A percentile compares a stretch with the other conserved stretches of the same genome.
Evolutionary conservation across 2,113 vertebrate species (phyloP).

Genomic region (Stomatorhinus ivindoensis): DNA sequence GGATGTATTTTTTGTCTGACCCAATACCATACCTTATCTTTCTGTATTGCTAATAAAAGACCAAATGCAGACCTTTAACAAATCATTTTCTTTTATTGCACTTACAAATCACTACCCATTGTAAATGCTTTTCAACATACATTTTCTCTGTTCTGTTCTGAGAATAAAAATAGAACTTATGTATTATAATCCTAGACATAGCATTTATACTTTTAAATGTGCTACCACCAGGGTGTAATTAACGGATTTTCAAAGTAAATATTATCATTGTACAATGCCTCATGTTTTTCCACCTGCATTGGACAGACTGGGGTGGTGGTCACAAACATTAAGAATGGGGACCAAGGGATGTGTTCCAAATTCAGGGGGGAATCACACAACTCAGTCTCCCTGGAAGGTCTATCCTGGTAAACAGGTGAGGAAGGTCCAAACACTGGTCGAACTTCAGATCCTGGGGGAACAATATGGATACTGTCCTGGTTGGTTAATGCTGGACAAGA

Average conservation of each 20-base stretch:
- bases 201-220: not conserved
- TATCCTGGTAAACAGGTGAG: not conserved
- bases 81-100: not conserved
- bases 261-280: not conserved
- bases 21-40: not conserved
- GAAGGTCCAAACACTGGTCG: not conserved
- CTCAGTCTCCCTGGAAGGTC: not conserved
- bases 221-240: not conserved
- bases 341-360: not conserved
- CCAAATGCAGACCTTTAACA: not conserved
- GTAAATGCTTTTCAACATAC: not conserved
- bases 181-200: not conserved
- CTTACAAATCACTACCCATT: not conserved
- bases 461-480: not conserved
- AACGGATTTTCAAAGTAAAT: not conserved
- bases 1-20: not conserved
- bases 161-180: not conserved
- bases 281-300: too few species aligned
- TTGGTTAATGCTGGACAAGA: not conserved
- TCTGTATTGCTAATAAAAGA: not conserved
- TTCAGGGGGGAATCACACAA: not conserved
- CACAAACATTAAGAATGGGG: not conserved
- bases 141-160: not conserved
- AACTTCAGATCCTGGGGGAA: not conserved
- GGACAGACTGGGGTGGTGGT: not conserved